phyloP scores from a whole-genome alignment of 2,888 invertebrate species.

The Agrenia bidenticulata region DNA sequence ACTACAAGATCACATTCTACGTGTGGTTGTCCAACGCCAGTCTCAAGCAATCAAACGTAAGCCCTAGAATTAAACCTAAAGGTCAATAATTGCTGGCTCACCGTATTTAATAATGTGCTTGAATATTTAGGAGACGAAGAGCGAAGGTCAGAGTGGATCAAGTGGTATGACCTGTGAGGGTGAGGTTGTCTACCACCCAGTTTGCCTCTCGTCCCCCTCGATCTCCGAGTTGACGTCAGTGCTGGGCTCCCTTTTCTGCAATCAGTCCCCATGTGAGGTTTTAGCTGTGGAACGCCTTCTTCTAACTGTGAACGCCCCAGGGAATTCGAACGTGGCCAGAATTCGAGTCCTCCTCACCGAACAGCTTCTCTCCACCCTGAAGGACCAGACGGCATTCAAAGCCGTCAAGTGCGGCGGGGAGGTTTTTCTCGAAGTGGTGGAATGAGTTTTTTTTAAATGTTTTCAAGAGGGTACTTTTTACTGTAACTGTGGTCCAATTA shows the following conservation, averaged over 20 bases:
- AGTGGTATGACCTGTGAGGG: slow-evolving; percentile 15
- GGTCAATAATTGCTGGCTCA: no score
- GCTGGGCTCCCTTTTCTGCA: slow-evolving; percentile 44
- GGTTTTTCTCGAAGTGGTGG: slow-evolving; percentile 48
- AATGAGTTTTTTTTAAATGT: no score
- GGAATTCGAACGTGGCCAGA: slow-evolving; percentile 32
- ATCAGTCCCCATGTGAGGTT: slow-evolving; percentile 39
- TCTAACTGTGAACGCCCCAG: slow-evolving; percentile 46
- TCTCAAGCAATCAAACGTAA: neutral
- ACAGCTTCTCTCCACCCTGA: slow-evolving; percentile 50
- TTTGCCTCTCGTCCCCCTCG: slow-evolving; percentile 52
- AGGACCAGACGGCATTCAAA: slow-evolving; percentile 51
- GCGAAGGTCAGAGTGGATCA: neutral
- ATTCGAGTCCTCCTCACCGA: slow-evolving; percentile 50
- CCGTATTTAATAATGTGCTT: no score
- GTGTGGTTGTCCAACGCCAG: slow-evolving; percentile 42
- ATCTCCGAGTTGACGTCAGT: slow-evolving; percentile 50
- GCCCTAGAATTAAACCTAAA: neutral
- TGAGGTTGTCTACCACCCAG: slow-evolving; percentile 48
- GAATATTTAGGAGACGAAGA: no score
- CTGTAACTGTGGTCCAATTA: no score
- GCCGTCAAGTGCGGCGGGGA: slow-evolving; percentile 47
- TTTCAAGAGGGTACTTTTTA: no score
- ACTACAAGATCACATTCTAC: slow-evolving; percentile 63
- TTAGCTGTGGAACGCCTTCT: slow-evolving; percentile 46